Percentiles rank a stretch among this genome's conserved stretches.
phyloP scores from a whole-genome alignment of 2,113 vertebrate species.

The Indri indri region DNA sequence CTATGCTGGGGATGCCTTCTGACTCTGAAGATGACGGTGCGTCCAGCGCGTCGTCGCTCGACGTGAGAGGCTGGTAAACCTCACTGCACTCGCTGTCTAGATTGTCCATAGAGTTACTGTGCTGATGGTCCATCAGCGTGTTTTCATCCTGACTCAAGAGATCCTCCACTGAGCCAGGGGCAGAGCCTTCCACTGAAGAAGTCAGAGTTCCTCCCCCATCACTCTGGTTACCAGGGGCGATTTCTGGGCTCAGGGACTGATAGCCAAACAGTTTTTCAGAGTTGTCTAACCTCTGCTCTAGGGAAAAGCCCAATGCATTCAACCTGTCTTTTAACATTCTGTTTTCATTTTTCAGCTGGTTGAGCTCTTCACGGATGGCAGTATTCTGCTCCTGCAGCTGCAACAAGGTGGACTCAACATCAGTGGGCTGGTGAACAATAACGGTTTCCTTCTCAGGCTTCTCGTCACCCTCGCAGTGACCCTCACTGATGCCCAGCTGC shows the following conservation, averaged over 20 bases:
- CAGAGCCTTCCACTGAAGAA: slow-evolving; percentile 95
- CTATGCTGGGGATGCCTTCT: slow-evolving; percentile 90
- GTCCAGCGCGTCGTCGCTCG: slow-evolving; percentile 95
- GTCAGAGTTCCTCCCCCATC: slow-evolving; percentile 91
- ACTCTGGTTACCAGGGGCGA: slow-evolving; percentile 87
- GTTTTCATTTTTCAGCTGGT: slow-evolving; percentile 95
- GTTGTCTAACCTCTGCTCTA: slow-evolving; percentile 92
- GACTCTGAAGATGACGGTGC: slow-evolving; percentile 94
- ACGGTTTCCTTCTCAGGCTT: slow-evolving; percentile 86
- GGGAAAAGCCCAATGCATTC: slow-evolving; percentile 94
- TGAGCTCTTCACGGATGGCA: slow-evolving; percentile 93
- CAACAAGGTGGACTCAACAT: slow-evolving; percentile 92
- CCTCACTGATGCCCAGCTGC: slow-evolving; percentile 89
- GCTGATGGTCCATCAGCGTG: slow-evolving; percentile 90
- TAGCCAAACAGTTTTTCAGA: slow-evolving; percentile 93
- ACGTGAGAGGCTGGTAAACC: slow-evolving; percentile 95
- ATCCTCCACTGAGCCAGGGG: slow-evolving; percentile 95
- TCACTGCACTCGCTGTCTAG: slow-evolving; percentile 97
- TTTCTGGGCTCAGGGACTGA: slow-evolving; percentile 91
- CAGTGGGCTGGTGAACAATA: slow-evolving; percentile 87
- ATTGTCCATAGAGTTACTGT: slow-evolving; percentile 95
- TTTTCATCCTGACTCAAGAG: slow-evolving; percentile 90
- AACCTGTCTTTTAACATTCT: slow-evolving; percentile 96
- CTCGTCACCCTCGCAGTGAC: slow-evolving; percentile 79
- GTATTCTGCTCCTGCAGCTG: slow-evolving; percentile 95